Conservation (phyloP, 2,888 invertebrate genomes). For the Eupithecia dodoneata region DNA sequence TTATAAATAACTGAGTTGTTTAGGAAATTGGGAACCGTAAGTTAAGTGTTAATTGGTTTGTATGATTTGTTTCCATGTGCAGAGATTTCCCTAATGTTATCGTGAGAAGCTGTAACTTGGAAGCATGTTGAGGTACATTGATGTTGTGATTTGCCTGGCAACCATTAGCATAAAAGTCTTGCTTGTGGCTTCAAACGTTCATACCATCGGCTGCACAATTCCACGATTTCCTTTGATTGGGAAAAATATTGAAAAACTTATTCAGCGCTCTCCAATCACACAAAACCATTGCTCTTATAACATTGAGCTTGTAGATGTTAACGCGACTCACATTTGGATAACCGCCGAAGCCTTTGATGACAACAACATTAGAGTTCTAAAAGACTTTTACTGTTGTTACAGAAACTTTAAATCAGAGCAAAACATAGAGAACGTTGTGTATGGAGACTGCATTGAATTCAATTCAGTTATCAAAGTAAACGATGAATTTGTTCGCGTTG, state of each 20-base stretch:
- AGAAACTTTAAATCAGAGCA: constrained; percentile 42
- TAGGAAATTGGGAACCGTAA: background rate
- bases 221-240: background rate
- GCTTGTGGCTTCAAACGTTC: background rate
- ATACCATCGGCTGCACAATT: background rate
- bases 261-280: constrained; percentile 14
- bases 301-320: constrained; percentile 43
- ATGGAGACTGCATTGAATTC: constrained; percentile 51
- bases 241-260: constrained; percentile 2
- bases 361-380: constrained; percentile 35
- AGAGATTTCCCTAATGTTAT: background rate
- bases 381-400: constrained; percentile 52
- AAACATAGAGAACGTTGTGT: constrained; percentile 38
- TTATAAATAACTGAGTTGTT: background rate
- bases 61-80: background rate
- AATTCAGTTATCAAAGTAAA: constrained; percentile 62
- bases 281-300: constrained; percentile 40
- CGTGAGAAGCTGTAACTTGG: background rate
- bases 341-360: constrained; percentile 39
- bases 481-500: constrained; percentile 88
- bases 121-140: background rate
- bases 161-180: background rate
- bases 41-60: background rate
- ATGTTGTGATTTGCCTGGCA: background rate
- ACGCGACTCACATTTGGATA: constrained; percentile 54